Conservation (phyloP, 2,888 invertebrate species). For the Archips xylosteana region DNA sequence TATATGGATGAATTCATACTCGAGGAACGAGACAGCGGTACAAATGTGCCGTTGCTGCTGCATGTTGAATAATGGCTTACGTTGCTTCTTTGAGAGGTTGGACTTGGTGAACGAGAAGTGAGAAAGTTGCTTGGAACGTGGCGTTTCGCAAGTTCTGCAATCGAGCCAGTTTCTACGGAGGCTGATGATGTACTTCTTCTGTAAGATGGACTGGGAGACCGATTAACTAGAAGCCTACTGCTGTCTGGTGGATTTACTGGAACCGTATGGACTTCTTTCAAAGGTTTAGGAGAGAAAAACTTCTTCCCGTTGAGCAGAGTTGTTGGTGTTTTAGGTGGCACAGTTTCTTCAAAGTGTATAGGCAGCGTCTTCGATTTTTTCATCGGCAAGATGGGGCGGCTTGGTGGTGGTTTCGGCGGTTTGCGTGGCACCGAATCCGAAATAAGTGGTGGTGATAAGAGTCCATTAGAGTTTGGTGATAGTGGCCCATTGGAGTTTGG, state of each 20-base stretch:
- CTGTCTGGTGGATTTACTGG: constrained; percentile 61
- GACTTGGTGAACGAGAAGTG: constrained; percentile 86
- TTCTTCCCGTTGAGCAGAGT: constrained; percentile 71
- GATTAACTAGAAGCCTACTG: constrained; percentile 63
- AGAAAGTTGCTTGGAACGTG: constrained; percentile 69
- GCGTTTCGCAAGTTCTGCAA: constrained; percentile 78
- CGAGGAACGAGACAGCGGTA: constrained; percentile 74
- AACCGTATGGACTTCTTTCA: constrained; percentile 77
- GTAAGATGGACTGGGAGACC: constrained; percentile 74
- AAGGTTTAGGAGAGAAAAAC: constrained; percentile 73
- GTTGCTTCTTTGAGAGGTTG: constrained; percentile 71
- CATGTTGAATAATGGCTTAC: constrained; percentile 76
- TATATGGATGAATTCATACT: constrained; percentile 74
- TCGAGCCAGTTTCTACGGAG: constrained; percentile 80
- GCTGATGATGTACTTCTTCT: constrained; percentile 71
- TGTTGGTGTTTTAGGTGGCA: constrained; percentile 64
- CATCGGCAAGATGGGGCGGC: constrained; percentile 73
- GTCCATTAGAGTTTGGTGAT: constrained; percentile 58
- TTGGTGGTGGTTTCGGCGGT: constrained; percentile 74
- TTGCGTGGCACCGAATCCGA: constrained; percentile 76
- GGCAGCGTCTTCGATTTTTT: constrained; percentile 81
- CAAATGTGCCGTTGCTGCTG: constrained; percentile 77
- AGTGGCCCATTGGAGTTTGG: constrained; percentile 70
- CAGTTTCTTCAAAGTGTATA: constrained; percentile 71
- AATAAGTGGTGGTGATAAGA: constrained; percentile 55